These are phyloP conservation scores for Heliocidaris erythrogramma DNA, from an alignment of 35 echinoderm and acorn worm species.

Conservation along the genomic window DNA sequence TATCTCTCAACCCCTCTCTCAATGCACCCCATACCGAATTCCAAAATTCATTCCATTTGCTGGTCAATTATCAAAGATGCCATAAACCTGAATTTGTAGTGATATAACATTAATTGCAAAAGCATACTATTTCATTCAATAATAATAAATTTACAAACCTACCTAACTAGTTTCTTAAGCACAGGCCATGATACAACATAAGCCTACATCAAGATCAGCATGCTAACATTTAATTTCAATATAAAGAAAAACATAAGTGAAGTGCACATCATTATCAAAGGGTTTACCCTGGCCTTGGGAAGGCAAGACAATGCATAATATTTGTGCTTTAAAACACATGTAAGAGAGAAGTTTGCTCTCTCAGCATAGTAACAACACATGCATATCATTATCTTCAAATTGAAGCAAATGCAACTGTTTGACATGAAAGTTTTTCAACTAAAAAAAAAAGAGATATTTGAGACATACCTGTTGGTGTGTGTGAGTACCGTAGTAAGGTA, in stretches of 20 bases:
- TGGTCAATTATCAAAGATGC: no score
- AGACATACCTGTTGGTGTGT: conserved; percentile 30
- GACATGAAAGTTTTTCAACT: background rate
- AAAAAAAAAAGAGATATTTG: background rate
- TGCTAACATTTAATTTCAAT: background rate
- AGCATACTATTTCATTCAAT: background rate
- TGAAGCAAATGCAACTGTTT: background rate
- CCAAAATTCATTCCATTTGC: no score
- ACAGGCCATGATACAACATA: background rate
- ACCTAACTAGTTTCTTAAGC: background rate
- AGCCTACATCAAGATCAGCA: background rate
- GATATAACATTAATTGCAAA: background rate
- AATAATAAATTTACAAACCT: background rate
- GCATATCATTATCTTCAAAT: background rate
- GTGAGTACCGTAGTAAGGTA: conserved; percentile 35
- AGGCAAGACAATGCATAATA: no score
- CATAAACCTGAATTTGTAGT: no score
- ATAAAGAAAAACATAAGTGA: background rate
- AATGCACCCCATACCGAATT: no score
- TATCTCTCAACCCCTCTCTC: no score
- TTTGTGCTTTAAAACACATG: no score
- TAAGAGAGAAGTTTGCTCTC: no score
- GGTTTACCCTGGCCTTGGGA: background rate
- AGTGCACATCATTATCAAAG: background rate
- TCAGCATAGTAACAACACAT: no score